These are phyloP conservation scores for Penaeus monodon DNA, from an alignment of 2,888 invertebrate species.

Conservation along the genomic window DNA sequence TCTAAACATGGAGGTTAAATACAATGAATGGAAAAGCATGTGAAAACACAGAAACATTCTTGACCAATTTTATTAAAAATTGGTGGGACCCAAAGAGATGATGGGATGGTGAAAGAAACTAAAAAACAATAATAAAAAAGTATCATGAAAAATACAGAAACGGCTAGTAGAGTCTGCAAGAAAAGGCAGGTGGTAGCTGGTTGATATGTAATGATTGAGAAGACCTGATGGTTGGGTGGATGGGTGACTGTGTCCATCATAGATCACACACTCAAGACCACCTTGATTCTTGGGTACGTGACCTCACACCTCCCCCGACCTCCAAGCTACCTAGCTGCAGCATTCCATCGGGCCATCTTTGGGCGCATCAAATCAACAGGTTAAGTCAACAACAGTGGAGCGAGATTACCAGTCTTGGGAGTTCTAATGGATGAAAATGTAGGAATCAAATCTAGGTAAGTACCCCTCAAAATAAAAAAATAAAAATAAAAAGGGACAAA, in stretches of 20 bases:
- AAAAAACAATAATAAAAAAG: slow-evolving; percentile 42
- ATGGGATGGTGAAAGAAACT: slow-evolving; percentile 28
- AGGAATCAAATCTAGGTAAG: too few relatives aligned
- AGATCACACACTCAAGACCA: slow-evolving; percentile 52
- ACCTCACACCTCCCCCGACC: slow-evolving; percentile 44
- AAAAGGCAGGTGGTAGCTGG: slow-evolving; percentile 67
- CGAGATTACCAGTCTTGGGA: too few relatives aligned
- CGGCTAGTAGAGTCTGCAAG: slow-evolving; percentile 68
- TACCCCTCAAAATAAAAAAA: background rate
- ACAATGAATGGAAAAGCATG: slow-evolving; percentile 20
- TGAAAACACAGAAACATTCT: slow-evolving; percentile 18
- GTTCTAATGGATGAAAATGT: too few relatives aligned
- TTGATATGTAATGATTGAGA: slow-evolving; percentile 13
- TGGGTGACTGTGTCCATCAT: slow-evolving; percentile 52
- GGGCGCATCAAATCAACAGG: too few relatives aligned
- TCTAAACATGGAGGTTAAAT: slow-evolving; percentile 41
- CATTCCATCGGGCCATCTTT: background rate
- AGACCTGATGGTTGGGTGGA: slow-evolving; percentile 20
- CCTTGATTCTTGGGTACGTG: slow-evolving; percentile 46
- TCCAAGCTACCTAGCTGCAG: slow-evolving; percentile 38
- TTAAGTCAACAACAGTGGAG: too few relatives aligned
- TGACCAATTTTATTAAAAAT: slow-evolving; percentile 17
- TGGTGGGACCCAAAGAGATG: slow-evolving; percentile 29
- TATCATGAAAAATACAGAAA: slow-evolving; percentile 54
- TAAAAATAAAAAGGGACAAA: background rate